Percentiles rank a stretch among this genome's conserved stretches.
phyloP scores from a whole-genome alignment of 2,888 invertebrate genomes.

The Trilocha varians region DNA sequence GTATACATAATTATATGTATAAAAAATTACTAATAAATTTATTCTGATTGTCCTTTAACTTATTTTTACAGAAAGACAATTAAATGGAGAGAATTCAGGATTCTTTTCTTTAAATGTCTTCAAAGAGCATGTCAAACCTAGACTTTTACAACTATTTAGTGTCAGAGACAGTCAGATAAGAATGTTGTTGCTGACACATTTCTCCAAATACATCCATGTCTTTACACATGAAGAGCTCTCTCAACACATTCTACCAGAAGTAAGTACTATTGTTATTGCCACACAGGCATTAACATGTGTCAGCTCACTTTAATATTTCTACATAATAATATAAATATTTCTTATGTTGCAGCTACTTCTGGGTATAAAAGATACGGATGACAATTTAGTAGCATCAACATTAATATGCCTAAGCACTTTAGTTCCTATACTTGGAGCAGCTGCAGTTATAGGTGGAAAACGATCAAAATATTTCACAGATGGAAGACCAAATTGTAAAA shows the following conservation, averaged over 20 bases:
- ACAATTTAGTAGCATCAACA: constrained; percentile 86
- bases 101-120: constrained; percentile 81
- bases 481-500: constrained; percentile 80
- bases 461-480: constrained; percentile 88
- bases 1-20: neutral
- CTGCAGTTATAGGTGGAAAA: constrained; percentile 88
- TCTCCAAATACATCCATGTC: constrained; percentile 81
- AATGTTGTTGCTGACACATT: constrained; percentile 83
- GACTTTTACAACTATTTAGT: constrained; percentile 84
- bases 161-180: constrained; percentile 88
- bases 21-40: constrained; percentile 1
- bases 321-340: neutral
- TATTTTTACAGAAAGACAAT: constrained; percentile 43
- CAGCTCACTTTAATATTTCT: constrained; percentile 2
- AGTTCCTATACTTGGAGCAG: constrained; percentile 87
- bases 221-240: constrained; percentile 85
- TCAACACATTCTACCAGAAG: constrained; percentile 87
- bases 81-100: constrained; percentile 62
- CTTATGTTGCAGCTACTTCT: constrained; percentile 77
- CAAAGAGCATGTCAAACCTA: constrained; percentile 82
- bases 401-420: constrained; percentile 86
- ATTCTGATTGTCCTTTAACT: neutral
- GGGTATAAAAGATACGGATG: constrained; percentile 90
- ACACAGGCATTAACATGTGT: too few species aligned
- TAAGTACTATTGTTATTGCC: constrained; percentile 25